A percentile compares a stretch with the other conserved stretches of the same genome.
phyloP scores from a whole-genome alignment of 2,888 invertebrate species.

The Agrochola lychnidis region DNA sequence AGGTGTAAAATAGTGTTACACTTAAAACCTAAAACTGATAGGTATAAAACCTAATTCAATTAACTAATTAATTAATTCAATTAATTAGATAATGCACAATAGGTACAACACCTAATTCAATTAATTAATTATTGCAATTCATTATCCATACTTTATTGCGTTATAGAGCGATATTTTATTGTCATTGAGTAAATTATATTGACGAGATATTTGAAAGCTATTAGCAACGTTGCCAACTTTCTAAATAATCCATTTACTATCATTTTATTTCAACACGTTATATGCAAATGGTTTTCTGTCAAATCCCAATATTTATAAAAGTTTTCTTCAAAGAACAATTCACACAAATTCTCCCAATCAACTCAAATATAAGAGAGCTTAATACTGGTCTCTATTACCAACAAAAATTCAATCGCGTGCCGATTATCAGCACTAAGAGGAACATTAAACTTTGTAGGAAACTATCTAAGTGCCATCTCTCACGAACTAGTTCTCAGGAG shows the following conservation, averaged over 20 bases:
- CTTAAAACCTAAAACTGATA: too few relatives aligned
- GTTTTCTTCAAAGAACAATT: background rate
- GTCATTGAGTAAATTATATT: background rate
- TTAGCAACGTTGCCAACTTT: background rate
- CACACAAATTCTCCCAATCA: background rate
- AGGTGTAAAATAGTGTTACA: too few relatives aligned
- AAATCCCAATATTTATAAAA: background rate
- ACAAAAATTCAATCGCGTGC: conserved; percentile 56
- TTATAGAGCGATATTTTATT: too few relatives aligned
- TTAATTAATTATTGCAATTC: too few relatives aligned
- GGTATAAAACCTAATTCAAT: too few relatives aligned
- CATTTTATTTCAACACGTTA: background rate
- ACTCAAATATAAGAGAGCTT: background rate
- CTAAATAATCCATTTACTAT: background rate
- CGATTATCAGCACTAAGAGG: conserved; percentile 50
- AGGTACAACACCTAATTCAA: too few relatives aligned
- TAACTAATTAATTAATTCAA: too few relatives aligned
- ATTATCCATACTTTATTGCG: too few relatives aligned
- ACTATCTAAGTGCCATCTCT: conserved; percentile 62
- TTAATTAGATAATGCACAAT: too few relatives aligned
- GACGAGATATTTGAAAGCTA: background rate
- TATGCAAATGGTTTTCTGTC: background rate
- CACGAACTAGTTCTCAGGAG: conserved; percentile 49
- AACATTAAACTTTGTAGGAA: conserved; percentile 37
- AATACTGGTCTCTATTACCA: conserved; percentile 5